Percentiles rank a stretch among this genome's conserved stretches.
Evolutionary conservation across 2,888 invertebrate genomes (phyloP).

Genomic region (Brassicogethes aeneus): DNA sequence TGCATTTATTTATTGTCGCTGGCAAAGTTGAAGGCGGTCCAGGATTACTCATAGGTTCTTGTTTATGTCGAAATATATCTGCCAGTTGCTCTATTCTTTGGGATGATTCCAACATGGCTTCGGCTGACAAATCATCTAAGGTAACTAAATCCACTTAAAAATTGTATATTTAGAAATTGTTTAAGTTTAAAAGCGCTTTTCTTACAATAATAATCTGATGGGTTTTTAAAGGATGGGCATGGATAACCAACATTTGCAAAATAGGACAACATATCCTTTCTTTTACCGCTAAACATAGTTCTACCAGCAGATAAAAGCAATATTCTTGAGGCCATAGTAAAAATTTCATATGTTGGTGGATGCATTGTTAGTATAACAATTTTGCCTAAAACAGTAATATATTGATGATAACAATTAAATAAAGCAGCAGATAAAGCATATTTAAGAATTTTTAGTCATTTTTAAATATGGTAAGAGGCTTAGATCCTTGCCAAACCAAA

Average conservation of each 20-base stretch:
- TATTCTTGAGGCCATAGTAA: constrained; percentile 85
- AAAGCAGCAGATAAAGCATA: too few species aligned
- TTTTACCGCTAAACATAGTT: constrained; percentile 83
- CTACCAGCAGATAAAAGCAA: constrained; percentile 82
- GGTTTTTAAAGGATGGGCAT: constrained; percentile 93
- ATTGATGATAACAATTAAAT: too few species aligned
- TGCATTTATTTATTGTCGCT: constrained; percentile 54
- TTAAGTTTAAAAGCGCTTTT: constrained; percentile 20
- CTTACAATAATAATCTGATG: constrained; percentile 92
- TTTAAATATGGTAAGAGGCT: too few species aligned
- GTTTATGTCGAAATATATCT: constrained; percentile 66
- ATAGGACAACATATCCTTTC: constrained; percentile 86
- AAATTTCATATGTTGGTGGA: constrained; percentile 91
- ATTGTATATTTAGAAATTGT: not conserved
- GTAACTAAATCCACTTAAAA: constrained; percentile 85
- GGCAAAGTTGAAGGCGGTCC: constrained; percentile 74
- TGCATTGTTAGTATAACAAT: constrained; percentile 86
- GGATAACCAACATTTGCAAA: constrained; percentile 83
- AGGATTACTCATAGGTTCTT: constrained; percentile 54
- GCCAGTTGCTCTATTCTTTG: constrained; percentile 86
- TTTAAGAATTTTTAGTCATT: too few species aligned
- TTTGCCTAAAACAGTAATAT: constrained; percentile 45
- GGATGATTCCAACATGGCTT: constrained; percentile 90
- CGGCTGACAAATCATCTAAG: constrained; percentile 84
- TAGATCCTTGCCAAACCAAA: too few species aligned